Conservation (phyloP, 2,113 vertebrate genomes). For the Oceanites oceanicus region DNA sequence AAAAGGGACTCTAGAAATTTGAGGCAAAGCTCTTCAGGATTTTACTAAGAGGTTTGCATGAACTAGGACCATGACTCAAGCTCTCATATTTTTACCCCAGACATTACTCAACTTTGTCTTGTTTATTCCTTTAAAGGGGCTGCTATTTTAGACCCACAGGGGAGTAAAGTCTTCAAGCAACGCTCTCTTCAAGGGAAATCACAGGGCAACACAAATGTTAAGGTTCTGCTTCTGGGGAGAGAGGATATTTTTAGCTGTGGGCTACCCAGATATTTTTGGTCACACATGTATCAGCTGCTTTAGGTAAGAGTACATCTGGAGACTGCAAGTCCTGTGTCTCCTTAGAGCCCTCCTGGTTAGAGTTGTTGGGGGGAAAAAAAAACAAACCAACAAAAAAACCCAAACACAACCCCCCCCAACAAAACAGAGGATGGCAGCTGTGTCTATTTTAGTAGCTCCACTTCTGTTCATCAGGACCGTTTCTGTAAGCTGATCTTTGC, state of each 20-base stretch:
- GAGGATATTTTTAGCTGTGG: background rate
- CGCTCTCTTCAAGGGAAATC: background rate
- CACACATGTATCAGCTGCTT: background rate
- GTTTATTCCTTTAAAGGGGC: background rate
- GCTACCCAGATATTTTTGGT: background rate
- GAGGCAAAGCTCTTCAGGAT: background rate
- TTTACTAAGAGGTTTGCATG: background rate
- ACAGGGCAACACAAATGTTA: background rate
- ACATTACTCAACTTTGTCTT: background rate
- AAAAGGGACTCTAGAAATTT: background rate
- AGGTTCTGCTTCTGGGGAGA: background rate
- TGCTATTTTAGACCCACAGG: background rate
- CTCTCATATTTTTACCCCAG: background rate
- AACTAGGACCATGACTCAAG: background rate
- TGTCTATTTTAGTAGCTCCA: background rate
- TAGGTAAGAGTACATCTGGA: background rate
- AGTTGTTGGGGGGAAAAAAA: background rate
- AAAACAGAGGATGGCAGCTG: background rate
- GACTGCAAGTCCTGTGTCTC: background rate
- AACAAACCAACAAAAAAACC: rapidly evolving
- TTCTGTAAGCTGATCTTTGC: background rate
- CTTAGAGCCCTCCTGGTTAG: background rate
- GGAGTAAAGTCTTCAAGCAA: background rate
- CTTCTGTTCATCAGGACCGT: background rate
- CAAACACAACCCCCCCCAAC: rapidly evolving